Base-by-base conservation (phyloP, 2,888 invertebrate species). In the Hermodice carunculata region DNA sequence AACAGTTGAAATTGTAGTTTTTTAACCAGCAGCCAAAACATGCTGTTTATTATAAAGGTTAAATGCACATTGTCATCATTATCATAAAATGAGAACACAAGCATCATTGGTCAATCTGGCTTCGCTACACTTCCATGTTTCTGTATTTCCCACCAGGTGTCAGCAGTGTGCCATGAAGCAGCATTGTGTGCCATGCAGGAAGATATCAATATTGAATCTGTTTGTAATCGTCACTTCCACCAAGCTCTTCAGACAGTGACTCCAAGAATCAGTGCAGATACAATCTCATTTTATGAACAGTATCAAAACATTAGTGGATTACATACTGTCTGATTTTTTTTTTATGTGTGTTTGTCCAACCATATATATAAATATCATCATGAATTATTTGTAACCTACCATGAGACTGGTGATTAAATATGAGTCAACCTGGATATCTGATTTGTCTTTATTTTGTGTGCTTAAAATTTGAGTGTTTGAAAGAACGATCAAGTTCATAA, bases 121-220 rank as follows among this genome's bases (percentile, higher is more conserved):
- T n/a, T n/a, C n/a, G n/a, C n/a, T n/a, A n/a, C n/a, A n/a, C n/a
- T n/a, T n/a, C n/a, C n/a, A n/a, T n/a, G n/a, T n/a, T n/a, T n/a
- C n/a, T n/a, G n/a, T n/a, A n/a, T 37, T 53, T 5, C n/a, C 14
- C n/a, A 26, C 1, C 79, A 89, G 89, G 83, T 90, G 4, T 85
- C 88, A 11, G 95, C 95, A 0, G 89, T 98, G 1, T 97, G 97
- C 79, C 92, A 95, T 69, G 96, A 96, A 86, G 97, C 98, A 6
- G 97, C 94, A 0, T 88, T 96, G 82, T 90, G 90, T 80, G 94
- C 96, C 1, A 86, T 97, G 51, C 93, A 94, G 81, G 92, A 92
- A 75, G 90, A 91, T 82, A 87, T 95, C 1, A 87, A 91, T 6
- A 90, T 91, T 31, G 77, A 86, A 14, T 81, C 83, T 61, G 91